A percentile compares a stretch with the other conserved stretches of the same genome.
Conservation (phyloP, 2,888 invertebrate species). For the Tetrapedia diversipes region DNA sequence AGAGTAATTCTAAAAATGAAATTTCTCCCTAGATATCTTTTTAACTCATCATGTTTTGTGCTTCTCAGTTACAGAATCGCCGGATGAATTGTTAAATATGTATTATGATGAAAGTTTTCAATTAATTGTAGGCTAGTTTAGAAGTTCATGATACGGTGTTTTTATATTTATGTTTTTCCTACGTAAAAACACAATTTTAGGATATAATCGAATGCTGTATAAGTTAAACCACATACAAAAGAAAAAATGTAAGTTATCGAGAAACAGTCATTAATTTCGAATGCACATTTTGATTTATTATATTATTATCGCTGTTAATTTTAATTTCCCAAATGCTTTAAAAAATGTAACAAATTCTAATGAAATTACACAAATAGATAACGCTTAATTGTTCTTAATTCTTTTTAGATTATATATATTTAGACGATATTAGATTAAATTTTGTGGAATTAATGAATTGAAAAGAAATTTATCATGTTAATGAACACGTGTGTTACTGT, state of each 20-base stretch:
- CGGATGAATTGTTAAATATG: neutral
- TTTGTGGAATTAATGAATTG: neutral
- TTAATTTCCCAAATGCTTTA: neutral
- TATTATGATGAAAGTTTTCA: neutral
- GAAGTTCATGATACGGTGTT: neutral
- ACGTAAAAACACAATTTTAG: neutral
- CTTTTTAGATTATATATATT: neutral
- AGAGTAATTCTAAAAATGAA: neutral
- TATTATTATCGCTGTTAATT: neutral
- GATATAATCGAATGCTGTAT: constrained; percentile 18
- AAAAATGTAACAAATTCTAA: neutral
- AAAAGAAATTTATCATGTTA: neutral
- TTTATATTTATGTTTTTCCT: constrained; percentile 17
- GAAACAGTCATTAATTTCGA: neutral
- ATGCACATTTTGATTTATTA: neutral
- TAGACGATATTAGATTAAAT: neutral
- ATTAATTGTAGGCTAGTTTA: constrained; percentile 13
- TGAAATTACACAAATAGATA: neutral
- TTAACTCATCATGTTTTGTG: neutral
- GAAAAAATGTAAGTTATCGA: neutral
- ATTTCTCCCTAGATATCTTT: neutral
- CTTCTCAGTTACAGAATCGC: neutral
- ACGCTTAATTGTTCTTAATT: neutral
- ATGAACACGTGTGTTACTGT: neutral
- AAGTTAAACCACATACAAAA: constrained; percentile 5